Percentiles rank a stretch among this genome's conserved stretches.
Conservation (phyloP, 2,888 invertebrate genomes). For the Keiferia lycopersicella region DNA sequence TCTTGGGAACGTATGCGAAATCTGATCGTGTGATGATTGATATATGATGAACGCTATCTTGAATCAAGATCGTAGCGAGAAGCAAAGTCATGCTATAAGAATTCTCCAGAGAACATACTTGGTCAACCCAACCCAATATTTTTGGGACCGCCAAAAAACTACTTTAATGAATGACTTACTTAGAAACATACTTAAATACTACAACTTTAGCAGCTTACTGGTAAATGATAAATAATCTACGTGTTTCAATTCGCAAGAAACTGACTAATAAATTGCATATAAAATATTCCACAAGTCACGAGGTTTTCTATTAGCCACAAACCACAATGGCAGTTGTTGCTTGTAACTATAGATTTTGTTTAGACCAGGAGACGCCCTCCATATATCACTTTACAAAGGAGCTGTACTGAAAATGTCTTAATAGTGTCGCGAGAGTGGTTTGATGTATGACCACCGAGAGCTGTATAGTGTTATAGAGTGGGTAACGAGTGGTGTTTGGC, state of each 20-base stretch:
- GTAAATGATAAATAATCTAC: neutral
- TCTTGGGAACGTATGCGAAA: conserved; percentile 14
- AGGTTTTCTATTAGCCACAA: neutral
- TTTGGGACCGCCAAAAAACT: too few relatives aligned
- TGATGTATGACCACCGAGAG: conserved; percentile 49
- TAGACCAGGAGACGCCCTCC: conserved; percentile 56
- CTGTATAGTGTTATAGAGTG: conserved; percentile 20
- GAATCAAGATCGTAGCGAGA: neutral
- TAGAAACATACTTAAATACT: too few relatives aligned
- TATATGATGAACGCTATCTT: conserved; percentile 11
- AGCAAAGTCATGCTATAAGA: neutral
- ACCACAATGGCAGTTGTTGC: neutral
- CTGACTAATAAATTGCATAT: neutral
- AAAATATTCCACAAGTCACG: neutral
- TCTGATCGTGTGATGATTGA: conserved; percentile 13
- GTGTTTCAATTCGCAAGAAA: neutral
- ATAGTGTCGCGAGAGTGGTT: conserved; percentile 52
- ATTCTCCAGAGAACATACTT: neutral
- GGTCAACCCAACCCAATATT: neutral
- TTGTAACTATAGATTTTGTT: conserved; percentile 28
- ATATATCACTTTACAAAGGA: conserved; percentile 61
- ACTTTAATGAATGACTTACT: too few relatives aligned
- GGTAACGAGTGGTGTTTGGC: conserved; percentile 52
- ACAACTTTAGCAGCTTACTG: too few relatives aligned
- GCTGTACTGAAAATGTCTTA: conserved; percentile 56